Evolutionary conservation across 2,113 vertebrate species (phyloP).

Genomic region (Lamprotornis superbus): DNA sequence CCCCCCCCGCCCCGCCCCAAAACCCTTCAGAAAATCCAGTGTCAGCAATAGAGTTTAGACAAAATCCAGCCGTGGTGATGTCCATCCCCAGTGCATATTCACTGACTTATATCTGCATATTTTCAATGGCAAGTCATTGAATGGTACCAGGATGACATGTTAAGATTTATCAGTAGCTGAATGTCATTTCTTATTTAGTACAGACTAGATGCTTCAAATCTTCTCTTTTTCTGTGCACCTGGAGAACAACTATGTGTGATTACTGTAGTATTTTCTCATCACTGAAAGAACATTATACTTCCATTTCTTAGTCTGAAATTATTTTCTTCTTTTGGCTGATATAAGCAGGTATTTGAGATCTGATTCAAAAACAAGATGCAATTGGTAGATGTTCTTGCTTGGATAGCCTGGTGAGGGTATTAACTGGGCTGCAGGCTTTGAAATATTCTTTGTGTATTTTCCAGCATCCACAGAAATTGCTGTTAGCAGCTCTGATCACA

Average conservation of each 20-base stretch:
- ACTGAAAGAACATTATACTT: neutral
- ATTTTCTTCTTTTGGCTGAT: neutral
- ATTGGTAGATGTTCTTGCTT: neutral
- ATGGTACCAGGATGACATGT: neutral
- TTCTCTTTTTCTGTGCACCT: neutral
- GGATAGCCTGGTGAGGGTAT: neutral
- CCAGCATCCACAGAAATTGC: neutral
- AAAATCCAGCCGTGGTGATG: neutral
- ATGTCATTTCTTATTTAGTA: neutral
- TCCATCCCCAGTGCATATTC: neutral
- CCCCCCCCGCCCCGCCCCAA: too few species aligned
- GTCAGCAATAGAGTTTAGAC: neutral
- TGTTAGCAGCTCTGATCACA: neutral
- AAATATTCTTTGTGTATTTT: neutral
- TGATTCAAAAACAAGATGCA: neutral
- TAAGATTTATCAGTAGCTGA: neutral
- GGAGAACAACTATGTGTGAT: neutral
- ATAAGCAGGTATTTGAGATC: neutral
- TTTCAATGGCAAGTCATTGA: neutral
- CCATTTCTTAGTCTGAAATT: neutral
- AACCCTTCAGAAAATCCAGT: neutral
- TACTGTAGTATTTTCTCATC: neutral
- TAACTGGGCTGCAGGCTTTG: neutral
- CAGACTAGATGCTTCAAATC: neutral
- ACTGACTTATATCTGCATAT: neutral